Evolutionary conservation across 2,113 vertebrate species (phyloP).

Genomic region (Carassius carassius): DNA sequence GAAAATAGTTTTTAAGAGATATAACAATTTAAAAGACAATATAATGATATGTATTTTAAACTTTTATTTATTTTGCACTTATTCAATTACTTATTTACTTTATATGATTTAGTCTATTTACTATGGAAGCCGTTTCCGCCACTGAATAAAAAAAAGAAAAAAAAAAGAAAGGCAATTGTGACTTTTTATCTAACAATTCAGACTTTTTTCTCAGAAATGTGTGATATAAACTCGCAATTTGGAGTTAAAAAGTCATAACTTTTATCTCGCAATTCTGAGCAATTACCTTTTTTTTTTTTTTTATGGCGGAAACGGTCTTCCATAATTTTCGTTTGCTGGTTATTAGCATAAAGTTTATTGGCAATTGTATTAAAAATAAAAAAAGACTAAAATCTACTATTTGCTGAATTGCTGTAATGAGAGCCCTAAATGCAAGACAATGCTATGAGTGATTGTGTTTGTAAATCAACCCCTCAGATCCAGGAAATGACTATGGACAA

Average conservation of each 20-base stretch:
- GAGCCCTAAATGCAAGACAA: not conserved
- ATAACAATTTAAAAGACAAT: not conserved
- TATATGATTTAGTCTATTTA: not conserved
- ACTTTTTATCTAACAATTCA: no score
- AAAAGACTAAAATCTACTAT: not conserved
- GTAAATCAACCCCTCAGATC: slow-evolving; percentile 59
- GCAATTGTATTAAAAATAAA: not conserved
- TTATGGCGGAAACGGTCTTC: no score
- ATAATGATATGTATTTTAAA: no score
- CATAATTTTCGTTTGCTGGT: not conserved
- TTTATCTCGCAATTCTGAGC: no score
- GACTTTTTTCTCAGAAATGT: no score
- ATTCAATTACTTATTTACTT: not conserved
- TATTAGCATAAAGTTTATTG: not conserved
- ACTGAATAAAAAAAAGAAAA: no score
- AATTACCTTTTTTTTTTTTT: no score
- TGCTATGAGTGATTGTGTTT: not conserved
- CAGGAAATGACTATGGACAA: slow-evolving; percentile 59
- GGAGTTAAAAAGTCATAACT: no score
- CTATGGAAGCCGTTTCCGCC: no score
- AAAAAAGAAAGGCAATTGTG: no score
- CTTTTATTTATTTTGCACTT: not conserved
- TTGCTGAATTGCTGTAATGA: not conserved
- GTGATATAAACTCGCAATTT: no score
- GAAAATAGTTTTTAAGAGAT: not conserved